Evolutionary conservation across 2,888 invertebrate species (phyloP).

Genomic region (Candidula unifasciata): DNA sequence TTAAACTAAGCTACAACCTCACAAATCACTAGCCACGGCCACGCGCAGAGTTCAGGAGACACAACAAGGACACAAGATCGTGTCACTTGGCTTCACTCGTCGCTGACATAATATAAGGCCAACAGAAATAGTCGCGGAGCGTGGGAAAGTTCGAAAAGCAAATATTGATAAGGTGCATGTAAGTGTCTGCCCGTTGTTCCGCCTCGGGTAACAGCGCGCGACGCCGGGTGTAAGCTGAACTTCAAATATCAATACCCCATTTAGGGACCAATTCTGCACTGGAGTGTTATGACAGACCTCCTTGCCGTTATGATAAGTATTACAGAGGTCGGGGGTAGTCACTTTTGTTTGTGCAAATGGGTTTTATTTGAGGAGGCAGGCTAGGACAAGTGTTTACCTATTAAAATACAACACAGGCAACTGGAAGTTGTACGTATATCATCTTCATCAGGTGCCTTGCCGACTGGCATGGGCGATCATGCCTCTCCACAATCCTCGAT

Average conservation of each 20-base stretch:
- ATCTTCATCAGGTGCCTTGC: too few species aligned
- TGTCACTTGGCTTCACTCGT: constrained; percentile 10
- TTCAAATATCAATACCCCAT: neutral
- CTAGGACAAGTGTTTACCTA: too few species aligned
- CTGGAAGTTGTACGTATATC: neutral
- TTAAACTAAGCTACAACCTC: too few species aligned
- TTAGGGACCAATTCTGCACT: too few species aligned
- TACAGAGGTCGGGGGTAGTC: too few species aligned
- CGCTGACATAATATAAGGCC: neutral
- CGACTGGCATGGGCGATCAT: too few species aligned
- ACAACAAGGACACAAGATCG: neutral
- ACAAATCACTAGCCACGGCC: neutral
- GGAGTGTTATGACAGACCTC: too few species aligned
- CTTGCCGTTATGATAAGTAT: too few species aligned
- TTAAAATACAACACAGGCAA: neutral
- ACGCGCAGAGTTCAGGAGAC: neutral
- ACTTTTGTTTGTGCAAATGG: too few species aligned
- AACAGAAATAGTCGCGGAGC: constrained; percentile 27
- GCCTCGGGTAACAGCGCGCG: neutral
- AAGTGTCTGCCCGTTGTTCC: neutral
- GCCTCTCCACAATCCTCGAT: too few species aligned
- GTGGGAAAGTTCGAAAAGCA: constrained; percentile 11
- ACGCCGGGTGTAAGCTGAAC: neutral
- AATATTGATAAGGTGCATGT: constrained; percentile 30
- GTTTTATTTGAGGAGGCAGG: too few species aligned